Evolutionary conservation across 2,888 invertebrate genomes (phyloP).

Genomic region (Archaeoteleia sp.): DNA sequence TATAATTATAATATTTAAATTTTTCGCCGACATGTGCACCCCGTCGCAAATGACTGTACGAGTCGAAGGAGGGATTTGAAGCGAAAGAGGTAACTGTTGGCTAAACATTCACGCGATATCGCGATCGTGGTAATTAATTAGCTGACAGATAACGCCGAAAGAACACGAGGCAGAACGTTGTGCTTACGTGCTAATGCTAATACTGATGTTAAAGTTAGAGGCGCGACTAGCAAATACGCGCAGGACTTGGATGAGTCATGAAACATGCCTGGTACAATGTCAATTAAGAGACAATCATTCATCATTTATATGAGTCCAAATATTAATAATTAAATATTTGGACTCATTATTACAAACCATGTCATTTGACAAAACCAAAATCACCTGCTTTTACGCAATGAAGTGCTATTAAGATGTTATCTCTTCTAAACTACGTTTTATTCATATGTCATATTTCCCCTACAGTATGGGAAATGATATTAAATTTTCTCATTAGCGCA

Average conservation of each 20-base stretch:
- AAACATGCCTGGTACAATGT: background rate
- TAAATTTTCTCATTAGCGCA: no score
- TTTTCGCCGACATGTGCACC: conserved; percentile 64
- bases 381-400: no score
- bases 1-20: conserved; percentile 73
- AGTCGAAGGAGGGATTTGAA: conserved; percentile 37
- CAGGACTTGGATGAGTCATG: conserved; percentile 48
- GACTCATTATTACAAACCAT: no score
- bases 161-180: conserved; percentile 38
- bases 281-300: no score
- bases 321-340: no score
- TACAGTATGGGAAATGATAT: no score
- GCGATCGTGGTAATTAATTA: conserved; percentile 70
- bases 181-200: conserved; percentile 23
- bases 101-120: conserved; percentile 70
- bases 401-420: no score
- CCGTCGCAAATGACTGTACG: conserved; percentile 5
- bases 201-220: conserved; percentile 30
- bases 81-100: conserved; percentile 66
- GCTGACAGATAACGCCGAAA: conserved; percentile 41
- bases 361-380: no score
- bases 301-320: no score
- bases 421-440: no score
- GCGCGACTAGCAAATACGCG: conserved; percentile 29
- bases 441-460: no score